These are phyloP conservation scores for Drosophila siamana DNA, from an alignment of 2,888 invertebrate species.

Conservation along the genomic window DNA sequence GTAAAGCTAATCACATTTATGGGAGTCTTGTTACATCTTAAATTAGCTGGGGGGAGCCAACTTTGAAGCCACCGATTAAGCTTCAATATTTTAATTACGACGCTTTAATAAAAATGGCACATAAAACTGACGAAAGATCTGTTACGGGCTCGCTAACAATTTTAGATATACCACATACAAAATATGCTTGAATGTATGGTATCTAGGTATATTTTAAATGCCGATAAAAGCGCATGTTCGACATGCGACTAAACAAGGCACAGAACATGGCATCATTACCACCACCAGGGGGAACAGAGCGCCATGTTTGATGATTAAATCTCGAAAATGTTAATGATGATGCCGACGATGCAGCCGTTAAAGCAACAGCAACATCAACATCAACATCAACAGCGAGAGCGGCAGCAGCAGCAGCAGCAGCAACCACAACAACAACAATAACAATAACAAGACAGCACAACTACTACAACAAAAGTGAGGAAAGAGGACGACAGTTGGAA, in stretches of 20 bases:
- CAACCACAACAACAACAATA: too few relatives aligned
- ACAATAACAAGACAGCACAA: too few relatives aligned
- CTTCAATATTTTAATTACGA: conserved; percentile 41
- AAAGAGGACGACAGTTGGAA: conserved; percentile 47
- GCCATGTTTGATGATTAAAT: conserved; percentile 83
- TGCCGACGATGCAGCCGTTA: conserved; percentile 71
- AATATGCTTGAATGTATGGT: background rate
- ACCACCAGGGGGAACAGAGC: conserved; percentile 64
- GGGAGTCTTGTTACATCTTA: conserved; percentile 11
- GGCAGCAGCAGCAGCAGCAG: conserved; percentile 14
- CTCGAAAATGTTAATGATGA: conserved; percentile 82
- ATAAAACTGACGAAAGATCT: conserved; percentile 57
- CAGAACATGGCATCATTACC: conserved; percentile 79
- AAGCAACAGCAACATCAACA: conserved; percentile 44
- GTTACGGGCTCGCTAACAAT: background rate
- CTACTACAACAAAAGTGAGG: conserved; percentile 15
- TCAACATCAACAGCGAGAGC: conserved; percentile 9
- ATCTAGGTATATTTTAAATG: conserved; percentile 63
- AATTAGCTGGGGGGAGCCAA: background rate
- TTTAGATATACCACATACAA: background rate
- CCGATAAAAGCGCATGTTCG: conserved; percentile 82
- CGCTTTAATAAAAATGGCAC: conserved; percentile 40
- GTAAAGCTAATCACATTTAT: conserved; percentile 17
- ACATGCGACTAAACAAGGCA: conserved; percentile 77
- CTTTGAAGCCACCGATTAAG: conserved; percentile 19